These are phyloP conservation scores for Proterorhinus semilunaris DNA, from an alignment of 2,113 vertebrate species.

Conservation along the genomic window DNA sequence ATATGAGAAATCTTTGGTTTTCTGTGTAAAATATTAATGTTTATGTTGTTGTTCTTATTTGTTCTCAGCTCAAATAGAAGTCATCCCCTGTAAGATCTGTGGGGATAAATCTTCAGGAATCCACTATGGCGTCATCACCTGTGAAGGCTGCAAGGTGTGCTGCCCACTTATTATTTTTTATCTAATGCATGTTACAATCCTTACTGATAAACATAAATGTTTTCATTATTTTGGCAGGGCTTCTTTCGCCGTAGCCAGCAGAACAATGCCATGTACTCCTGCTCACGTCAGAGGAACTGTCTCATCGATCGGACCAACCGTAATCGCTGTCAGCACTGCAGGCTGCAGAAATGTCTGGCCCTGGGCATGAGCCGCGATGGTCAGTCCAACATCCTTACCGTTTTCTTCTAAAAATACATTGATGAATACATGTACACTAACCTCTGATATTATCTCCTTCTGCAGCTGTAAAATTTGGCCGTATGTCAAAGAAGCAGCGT, in stretches of 20 bases:
- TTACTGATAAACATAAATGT: background rate
- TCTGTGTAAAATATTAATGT: background rate
- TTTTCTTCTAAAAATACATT: conserved; percentile 10
- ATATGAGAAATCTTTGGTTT: no score
- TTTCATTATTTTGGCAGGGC: conserved; percentile 68
- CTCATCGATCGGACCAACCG: conserved; percentile 90
- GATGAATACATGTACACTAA: background rate
- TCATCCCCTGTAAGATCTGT: conserved; percentile 93
- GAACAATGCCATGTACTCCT: conserved; percentile 93
- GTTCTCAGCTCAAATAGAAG: conserved; percentile 88
- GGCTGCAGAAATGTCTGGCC: conserved; percentile 89
- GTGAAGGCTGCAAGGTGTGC: conserved; percentile 81
- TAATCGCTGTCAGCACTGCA: conserved; percentile 93
- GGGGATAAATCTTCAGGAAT: conserved; percentile 93
- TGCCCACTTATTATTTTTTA: background rate
- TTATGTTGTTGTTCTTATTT: background rate
- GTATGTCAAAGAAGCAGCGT: conserved; percentile 93
- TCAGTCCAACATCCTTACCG: conserved; percentile 67
- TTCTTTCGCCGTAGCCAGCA: conserved; percentile 92
- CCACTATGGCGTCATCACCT: conserved; percentile 91
- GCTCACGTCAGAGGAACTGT: conserved; percentile 89
- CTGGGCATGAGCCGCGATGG: conserved; percentile 93
- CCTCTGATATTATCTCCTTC: background rate
- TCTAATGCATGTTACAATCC: background rate
- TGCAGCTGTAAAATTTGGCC: conserved; percentile 91